phyloP scores from a whole-genome alignment of 2,888 invertebrate species.

The Bedellia somnulentella region DNA sequence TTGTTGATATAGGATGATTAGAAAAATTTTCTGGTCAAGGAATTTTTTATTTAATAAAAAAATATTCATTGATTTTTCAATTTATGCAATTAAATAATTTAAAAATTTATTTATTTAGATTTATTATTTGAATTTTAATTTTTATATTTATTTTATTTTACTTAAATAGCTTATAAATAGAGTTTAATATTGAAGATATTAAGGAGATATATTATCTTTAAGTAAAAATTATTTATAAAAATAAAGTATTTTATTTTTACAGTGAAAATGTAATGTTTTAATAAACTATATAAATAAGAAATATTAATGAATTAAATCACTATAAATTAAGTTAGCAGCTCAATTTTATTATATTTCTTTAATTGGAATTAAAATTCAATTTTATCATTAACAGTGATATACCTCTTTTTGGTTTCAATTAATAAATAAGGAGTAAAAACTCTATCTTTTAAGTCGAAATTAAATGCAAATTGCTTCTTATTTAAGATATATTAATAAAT shows the following conservation, averaged over 20 bases:
- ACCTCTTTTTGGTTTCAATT: slow-evolving; percentile 65
- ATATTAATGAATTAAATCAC: slow-evolving; percentile 48
- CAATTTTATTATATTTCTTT: slow-evolving; percentile 50
- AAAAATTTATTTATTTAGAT: slow-evolving; percentile 48
- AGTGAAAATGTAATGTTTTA: too few species aligned
- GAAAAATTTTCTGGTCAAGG: slow-evolving; percentile 45
- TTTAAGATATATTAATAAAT: slow-evolving; percentile 49
- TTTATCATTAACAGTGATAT: too few species aligned
- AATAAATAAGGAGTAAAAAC: too few species aligned
- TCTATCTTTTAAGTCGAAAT: slow-evolving; percentile 48
- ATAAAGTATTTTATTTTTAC: slow-evolving; percentile 55
- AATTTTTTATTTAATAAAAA: slow-evolving; percentile 30
- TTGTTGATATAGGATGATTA: slow-evolving; percentile 50
- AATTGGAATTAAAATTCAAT: too few species aligned
- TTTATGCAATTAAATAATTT: slow-evolving; percentile 46
- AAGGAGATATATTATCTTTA: slow-evolving; percentile 27
- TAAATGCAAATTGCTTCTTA: slow-evolving; percentile 58
- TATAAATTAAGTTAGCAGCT: slow-evolving; percentile 68
- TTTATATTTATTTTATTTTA: slow-evolving; percentile 19
- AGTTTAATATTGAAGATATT: slow-evolving; percentile 42
- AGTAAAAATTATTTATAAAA: slow-evolving; percentile 28
- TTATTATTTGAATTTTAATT: too few species aligned
- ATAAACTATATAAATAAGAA: too few species aligned
- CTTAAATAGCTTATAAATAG: slow-evolving; percentile 38
- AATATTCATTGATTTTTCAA: slow-evolving; percentile 33